Evolutionary conservation across 2,797 vertebrate genomes (phyloP).

Genomic region (Bradypus variegatus): DNA sequence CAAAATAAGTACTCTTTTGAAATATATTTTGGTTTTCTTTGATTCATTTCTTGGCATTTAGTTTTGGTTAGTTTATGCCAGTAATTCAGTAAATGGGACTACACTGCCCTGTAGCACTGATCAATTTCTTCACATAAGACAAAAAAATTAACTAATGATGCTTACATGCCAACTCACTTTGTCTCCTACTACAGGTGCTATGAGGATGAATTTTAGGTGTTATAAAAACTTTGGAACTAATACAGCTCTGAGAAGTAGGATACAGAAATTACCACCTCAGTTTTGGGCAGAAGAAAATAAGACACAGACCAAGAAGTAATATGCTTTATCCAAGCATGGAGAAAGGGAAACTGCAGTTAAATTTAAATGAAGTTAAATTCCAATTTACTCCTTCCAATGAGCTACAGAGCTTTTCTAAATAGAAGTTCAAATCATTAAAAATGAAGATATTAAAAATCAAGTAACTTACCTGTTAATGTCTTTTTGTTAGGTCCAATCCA

Average conservation of each 20-base stretch:
- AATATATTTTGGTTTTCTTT: slow-evolving; percentile 32
- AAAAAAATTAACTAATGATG: slow-evolving; percentile 25
- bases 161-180: slow-evolving; percentile 14
- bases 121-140: neutral
- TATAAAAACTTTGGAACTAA: slow-evolving; percentile 10
- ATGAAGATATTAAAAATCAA: slow-evolving; percentile 14
- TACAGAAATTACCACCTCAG: neutral
- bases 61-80: slow-evolving; percentile 27
- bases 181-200: neutral
- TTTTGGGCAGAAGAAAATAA: slow-evolving; percentile 34
- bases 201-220: slow-evolving; percentile 23
- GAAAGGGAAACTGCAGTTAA: slow-evolving; percentile 25
- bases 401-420: slow-evolving; percentile 18
- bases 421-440: slow-evolving; percentile 17
- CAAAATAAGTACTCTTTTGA: neutral
- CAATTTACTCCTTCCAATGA: slow-evolving; percentile 23
- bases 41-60: slow-evolving; percentile 36
- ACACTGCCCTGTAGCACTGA: neutral
- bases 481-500: slow-evolving; percentile 76
- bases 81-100: slow-evolving; percentile 28
- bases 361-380: slow-evolving; percentile 5
- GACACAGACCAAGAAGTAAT: neutral
- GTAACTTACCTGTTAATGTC: slow-evolving; percentile 68
- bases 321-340: neutral
- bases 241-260: neutral